phyloP scores from a whole-genome alignment of 2,888 invertebrate genomes.

The Bruchidius siliquastri region DNA sequence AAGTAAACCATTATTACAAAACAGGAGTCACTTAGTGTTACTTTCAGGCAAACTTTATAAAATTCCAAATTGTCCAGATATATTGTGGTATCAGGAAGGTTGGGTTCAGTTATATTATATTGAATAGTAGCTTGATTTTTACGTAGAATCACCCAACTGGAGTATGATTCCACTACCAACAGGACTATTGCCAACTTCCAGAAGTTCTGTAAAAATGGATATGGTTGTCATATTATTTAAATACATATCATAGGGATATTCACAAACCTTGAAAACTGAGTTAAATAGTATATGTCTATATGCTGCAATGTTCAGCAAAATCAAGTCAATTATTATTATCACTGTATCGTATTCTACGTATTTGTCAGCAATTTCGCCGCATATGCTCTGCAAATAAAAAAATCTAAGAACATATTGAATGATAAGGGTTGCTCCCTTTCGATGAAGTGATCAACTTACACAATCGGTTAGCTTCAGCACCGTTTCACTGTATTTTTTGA shows the following conservation, averaged over 20 bases:
- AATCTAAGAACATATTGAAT: not conserved
- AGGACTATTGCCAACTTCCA: conserved; percentile 74
- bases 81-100: conserved; percentile 28
- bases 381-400: conserved; percentile 58
- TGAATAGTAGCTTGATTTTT: conserved; percentile 16
- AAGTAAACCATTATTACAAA: conserved; percentile 33
- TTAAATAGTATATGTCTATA: conserved; percentile 84
- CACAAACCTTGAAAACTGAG: conserved; percentile 65
- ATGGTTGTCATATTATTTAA: not conserved
- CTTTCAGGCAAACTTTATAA: conserved; percentile 34
- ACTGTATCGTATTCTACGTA: conserved; percentile 90
- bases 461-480: conserved; percentile 71
- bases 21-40: conserved; percentile 34
- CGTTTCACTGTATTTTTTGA: conserved; percentile 64
- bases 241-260: not conserved
- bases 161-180: conserved; percentile 76
- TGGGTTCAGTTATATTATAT: conserved; percentile 24
- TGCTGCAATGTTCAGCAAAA: conserved; percentile 74
- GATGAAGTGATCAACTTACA: conserved; percentile 51
- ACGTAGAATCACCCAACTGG: conserved; percentile 54
- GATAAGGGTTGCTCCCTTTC: too few relatives aligned
- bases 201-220: conserved; percentile 33
- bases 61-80: conserved; percentile 38
- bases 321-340: conserved; percentile 78
- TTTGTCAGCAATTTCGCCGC: conserved; percentile 75